A percentile compares a stretch with the other conserved stretches of the same genome.
phyloP scores from a whole-genome alignment of 2,888 invertebrate genomes.

The Clepsis dumicolana region DNA sequence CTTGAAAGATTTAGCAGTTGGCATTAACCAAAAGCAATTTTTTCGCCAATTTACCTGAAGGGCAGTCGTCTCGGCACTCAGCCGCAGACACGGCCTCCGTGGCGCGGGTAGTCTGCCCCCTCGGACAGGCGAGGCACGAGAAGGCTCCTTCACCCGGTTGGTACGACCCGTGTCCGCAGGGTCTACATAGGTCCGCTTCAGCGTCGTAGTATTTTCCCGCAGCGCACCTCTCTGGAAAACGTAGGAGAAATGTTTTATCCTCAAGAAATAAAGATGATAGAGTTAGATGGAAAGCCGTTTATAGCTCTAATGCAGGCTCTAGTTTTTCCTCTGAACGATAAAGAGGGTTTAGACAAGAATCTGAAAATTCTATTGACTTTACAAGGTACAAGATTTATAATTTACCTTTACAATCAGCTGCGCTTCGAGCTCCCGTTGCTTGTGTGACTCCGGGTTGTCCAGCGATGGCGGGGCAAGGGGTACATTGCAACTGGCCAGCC shows the following conservation, averaged over 20 bases:
- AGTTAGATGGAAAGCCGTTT: not conserved
- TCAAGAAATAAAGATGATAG: not conserved
- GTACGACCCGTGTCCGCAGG: conserved; percentile 97
- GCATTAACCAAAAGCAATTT: not conserved
- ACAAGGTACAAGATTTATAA: not conserved
- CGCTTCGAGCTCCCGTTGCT: conserved; percentile 94
- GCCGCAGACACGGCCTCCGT: conserved; percentile 94
- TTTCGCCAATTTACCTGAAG: conserved; percentile 76
- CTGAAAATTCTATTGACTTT: too few relatives aligned
- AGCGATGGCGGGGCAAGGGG: conserved; percentile 95
- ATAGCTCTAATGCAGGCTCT: too few relatives aligned
- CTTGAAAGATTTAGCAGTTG: not conserved
- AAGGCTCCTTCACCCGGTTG: conserved; percentile 97
- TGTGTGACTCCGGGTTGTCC: conserved; percentile 96
- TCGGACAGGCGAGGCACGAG: conserved; percentile 94
- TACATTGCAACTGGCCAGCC: conserved; percentile 95
- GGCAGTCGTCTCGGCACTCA: conserved; percentile 96
- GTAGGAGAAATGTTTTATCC: not conserved
- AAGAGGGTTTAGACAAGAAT: too few relatives aligned
- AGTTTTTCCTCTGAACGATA: too few relatives aligned
- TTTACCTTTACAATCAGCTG: conserved; percentile 94
- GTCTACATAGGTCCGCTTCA: conserved; percentile 94
- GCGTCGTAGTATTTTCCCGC: conserved; percentile 98
- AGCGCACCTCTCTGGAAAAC: conserved; percentile 92
- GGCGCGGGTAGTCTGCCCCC: conserved; percentile 96